These are phyloP conservation scores for Chaunax sp. DNA, from an alignment of 2,797 vertebrate genomes.

Conservation along the genomic window DNA sequence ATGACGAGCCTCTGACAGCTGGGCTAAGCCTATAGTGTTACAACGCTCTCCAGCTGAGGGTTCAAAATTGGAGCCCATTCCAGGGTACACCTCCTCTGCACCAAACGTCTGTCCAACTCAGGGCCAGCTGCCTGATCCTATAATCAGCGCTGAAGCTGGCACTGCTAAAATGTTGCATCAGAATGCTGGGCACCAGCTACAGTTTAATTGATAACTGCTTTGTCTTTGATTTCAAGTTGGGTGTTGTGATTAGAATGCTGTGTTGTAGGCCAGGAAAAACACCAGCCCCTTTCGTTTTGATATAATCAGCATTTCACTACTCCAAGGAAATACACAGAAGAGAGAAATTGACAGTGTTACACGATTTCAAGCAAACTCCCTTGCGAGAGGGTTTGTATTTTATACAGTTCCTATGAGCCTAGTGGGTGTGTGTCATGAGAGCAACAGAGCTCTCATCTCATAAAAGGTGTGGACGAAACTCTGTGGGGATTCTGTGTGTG, in stretches of 20 bases:
- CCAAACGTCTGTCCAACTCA: slow-evolving; percentile 20
- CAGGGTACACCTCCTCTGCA: slow-evolving; percentile 32
- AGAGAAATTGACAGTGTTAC: slow-evolving; percentile 31
- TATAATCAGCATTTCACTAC: slow-evolving; percentile 34
- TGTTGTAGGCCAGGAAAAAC: slow-evolving; percentile 40
- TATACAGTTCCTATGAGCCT: slow-evolving; percentile 20
- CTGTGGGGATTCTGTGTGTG: slow-evolving; percentile 45
- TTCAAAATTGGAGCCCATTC: slow-evolving; percentile 39
- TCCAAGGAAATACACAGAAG: slow-evolving; percentile 25
- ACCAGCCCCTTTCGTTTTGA: slow-evolving; percentile 38
- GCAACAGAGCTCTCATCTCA: slow-evolving; percentile 48
- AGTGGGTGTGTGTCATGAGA: slow-evolving; percentile 34
- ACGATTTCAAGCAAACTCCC: slow-evolving; percentile 38
- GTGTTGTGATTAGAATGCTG: slow-evolving; percentile 57
- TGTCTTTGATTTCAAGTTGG: slow-evolving; percentile 70
- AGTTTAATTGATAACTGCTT: slow-evolving; percentile 58
- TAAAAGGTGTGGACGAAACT: slow-evolving; percentile 63
- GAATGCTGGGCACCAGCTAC: slow-evolving; percentile 48
- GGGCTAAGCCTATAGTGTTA: slow-evolving; percentile 48
- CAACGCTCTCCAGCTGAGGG: slow-evolving; percentile 54
- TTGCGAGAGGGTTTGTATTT: slow-evolving; percentile 49
- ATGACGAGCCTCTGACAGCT: slow-evolving; percentile 62
- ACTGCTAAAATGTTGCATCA: slow-evolving; percentile 39
- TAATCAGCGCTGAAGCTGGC: slow-evolving; percentile 60
- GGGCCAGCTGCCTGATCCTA: slow-evolving; percentile 59